These are phyloP conservation scores for Vanessa tameamea DNA, from an alignment of 1,140 invertebrate species.

Conservation along the genomic window DNA sequence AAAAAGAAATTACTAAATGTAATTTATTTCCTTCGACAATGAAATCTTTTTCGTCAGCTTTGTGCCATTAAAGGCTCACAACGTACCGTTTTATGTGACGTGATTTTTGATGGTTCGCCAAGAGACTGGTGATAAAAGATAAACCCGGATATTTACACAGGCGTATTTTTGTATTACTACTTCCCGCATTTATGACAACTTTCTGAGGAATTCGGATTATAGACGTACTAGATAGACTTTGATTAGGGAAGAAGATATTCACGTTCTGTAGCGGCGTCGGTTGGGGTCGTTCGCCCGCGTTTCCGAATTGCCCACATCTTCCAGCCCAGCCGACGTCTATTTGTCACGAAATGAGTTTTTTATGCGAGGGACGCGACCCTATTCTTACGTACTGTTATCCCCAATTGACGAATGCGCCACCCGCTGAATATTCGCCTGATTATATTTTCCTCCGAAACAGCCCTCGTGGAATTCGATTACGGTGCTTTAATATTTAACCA, in stretches of 20 bases:
- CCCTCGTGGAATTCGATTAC: slow-evolving; percentile 10
- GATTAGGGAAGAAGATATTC: slow-evolving; percentile 15
- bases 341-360: slow-evolving; percentile 40
- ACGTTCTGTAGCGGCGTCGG: slow-evolving; percentile 13
- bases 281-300: slow-evolving; percentile 5
- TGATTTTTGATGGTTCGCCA: slow-evolving; percentile 28
- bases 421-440: slow-evolving; percentile 12
- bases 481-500: slow-evolving; percentile 23
- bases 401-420: slow-evolving; percentile 19
- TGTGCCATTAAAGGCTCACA: slow-evolving; percentile 18
- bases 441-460: slow-evolving; percentile 10
- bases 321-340: slow-evolving; percentile 23
- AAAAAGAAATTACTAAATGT: slow-evolving; percentile 11
- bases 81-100: slow-evolving; percentile 24
- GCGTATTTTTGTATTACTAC: slow-evolving; percentile 23
- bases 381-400: slow-evolving; percentile 1
- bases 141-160: slow-evolving; percentile 12
- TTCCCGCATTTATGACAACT: not conserved
- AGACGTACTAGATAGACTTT: not conserved
- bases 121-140: slow-evolving; percentile 22
- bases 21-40: slow-evolving; percentile 28
- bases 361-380: slow-evolving; percentile 27
- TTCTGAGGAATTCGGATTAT: not conserved
- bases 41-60: slow-evolving; percentile 27
- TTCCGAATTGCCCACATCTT: slow-evolving; percentile 31